Conservation (phyloP, 2,113 vertebrate species). For the Limnothrissa miodon region DNA sequence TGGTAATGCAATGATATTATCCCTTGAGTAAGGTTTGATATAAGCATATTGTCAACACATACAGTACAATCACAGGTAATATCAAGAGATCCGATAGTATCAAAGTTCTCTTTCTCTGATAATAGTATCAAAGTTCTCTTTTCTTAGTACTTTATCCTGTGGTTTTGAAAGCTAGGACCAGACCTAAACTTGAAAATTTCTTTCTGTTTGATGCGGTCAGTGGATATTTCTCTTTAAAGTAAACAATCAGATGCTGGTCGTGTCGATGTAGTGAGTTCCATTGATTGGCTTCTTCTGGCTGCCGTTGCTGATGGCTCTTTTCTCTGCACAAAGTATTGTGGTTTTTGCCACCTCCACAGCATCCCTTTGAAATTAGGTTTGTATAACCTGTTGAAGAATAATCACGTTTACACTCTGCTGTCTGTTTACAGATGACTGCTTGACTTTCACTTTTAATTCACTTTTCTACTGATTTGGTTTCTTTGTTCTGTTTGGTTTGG, state of each 20-base stretch:
- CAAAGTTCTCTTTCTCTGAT: conserved; percentile 27
- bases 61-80: neutral
- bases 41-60: neutral
- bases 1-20: neutral
- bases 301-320: neutral
- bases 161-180: neutral
- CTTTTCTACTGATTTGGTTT: conserved; percentile 66
- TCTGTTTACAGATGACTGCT: conserved; percentile 62
- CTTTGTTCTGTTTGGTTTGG: conserved; percentile 59
- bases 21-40: neutral
- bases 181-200: conserved; percentile 7
- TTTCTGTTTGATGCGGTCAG: neutral
- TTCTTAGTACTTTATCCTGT: conserved; percentile 15
- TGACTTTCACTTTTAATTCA: conserved; percentile 57
- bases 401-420: conserved; percentile 63
- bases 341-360: neutral
- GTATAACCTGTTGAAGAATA: conserved; percentile 35
- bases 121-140: conserved; percentile 27
- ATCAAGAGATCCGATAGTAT: conserved; percentile 26
- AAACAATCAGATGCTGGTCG: neutral
- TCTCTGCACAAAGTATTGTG: conserved; percentile 16
- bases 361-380: neutral
- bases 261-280: neutral
- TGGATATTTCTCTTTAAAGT: neutral
- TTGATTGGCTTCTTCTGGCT: neutral